phyloP scores from a whole-genome alignment of 2,113 vertebrate species.

The Anser cygnoides region DNA sequence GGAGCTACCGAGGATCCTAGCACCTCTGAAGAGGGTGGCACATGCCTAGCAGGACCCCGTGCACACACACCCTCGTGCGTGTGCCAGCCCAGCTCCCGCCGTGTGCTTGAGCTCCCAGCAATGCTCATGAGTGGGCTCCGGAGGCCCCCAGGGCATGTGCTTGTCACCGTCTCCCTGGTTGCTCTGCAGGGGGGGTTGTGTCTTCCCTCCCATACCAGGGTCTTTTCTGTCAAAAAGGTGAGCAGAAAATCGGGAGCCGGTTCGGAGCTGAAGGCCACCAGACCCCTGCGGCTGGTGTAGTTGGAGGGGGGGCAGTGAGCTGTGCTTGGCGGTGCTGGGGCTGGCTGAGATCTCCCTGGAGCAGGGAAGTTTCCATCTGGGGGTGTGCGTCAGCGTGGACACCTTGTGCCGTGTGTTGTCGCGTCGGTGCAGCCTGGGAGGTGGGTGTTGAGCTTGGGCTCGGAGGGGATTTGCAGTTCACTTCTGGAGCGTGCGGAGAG shows the following conservation, averaged over 20 bases:
- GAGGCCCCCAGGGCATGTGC: background rate
- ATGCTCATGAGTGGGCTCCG: background rate
- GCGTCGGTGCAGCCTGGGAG: background rate
- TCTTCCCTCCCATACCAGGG: background rate
- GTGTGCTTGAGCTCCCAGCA: background rate
- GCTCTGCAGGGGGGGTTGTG: background rate
- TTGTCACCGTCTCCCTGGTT: background rate
- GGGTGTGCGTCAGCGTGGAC: background rate
- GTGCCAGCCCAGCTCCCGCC: background rate
- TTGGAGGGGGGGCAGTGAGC: background rate
- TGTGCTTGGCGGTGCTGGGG: fast-evolving
- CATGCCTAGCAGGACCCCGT: background rate
- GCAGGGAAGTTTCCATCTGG: background rate
- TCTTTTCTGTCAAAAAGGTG: background rate
- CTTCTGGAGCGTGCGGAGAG: background rate
- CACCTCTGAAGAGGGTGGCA: background rate
- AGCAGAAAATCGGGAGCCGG: background rate
- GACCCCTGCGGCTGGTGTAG: background rate
- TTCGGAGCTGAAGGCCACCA: fast-evolving
- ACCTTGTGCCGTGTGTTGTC: background rate
- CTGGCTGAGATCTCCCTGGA: background rate
- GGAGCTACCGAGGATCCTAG: background rate
- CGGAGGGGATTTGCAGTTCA: fast-evolving
- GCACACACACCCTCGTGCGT: background rate
- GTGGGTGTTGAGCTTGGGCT: background rate